phyloP scores from a whole-genome alignment of 2,888 invertebrate species.

The Gari tellinella region DNA sequence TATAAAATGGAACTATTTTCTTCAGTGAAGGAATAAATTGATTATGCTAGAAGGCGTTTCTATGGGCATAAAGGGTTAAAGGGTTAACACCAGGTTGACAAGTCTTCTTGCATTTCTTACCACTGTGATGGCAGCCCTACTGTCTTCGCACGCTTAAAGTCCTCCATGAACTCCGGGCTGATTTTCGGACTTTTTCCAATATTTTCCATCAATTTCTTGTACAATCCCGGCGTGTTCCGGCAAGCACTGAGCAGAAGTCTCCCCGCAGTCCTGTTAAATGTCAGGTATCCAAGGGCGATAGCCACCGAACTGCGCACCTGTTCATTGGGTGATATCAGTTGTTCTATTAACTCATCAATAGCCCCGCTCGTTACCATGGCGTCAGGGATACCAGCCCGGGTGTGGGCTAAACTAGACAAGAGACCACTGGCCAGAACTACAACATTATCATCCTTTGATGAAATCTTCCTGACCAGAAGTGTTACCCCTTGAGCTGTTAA shows the following conservation, averaged over 20 bases:
- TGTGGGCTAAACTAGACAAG: slow-evolving; percentile 83
- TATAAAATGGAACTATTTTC: no score
- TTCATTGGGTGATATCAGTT: slow-evolving; percentile 78
- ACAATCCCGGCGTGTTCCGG: slow-evolving; percentile 80
- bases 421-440: slow-evolving; percentile 81
- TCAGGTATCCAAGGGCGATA: slow-evolving; percentile 83
- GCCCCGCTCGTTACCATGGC: slow-evolving; percentile 84
- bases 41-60: no score
- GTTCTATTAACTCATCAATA: slow-evolving; percentile 78
- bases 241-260: slow-evolving; percentile 79
- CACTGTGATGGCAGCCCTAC: slow-evolving; percentile 83
- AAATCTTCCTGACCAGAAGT: slow-evolving; percentile 78
- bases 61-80: no score
- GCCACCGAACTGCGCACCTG: slow-evolving; percentile 80
- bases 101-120: no score
- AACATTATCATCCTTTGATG: slow-evolving; percentile 79
- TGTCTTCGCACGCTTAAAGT: slow-evolving; percentile 80
- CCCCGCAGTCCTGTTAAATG: slow-evolving; percentile 84
- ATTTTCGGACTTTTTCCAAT: slow-evolving; percentile 81
- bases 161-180: slow-evolving; percentile 80
- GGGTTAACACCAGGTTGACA: no score
- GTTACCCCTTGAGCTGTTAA: slow-evolving; percentile 83
- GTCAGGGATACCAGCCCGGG: slow-evolving; percentile 84
- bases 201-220: slow-evolving; percentile 79
- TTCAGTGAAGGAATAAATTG: no score